Evolutionary conservation across 2,113 vertebrate species (phyloP).

Genomic region (Rafetus swinhoei): DNA sequence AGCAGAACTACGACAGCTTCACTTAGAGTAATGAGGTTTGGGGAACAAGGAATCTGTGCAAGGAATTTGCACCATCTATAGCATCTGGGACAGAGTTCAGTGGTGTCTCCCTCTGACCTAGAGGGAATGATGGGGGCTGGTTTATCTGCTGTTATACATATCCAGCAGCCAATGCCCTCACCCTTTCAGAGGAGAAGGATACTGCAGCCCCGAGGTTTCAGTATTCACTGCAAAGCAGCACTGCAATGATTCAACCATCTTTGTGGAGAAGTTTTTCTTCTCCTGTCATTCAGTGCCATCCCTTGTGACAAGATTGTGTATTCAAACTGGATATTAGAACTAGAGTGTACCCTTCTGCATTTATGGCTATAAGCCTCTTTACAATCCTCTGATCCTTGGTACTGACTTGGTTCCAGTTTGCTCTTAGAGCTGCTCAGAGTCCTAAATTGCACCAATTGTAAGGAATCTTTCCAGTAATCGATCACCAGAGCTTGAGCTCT

Average conservation of each 20-base stretch:
- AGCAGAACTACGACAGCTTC: not conserved
- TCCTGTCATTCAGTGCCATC: not conserved
- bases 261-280: not conserved
- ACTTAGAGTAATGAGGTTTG: not conserved
- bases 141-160: not conserved
- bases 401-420: not conserved
- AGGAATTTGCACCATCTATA: not conserved
- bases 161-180: not conserved
- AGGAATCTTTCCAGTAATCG: not conserved
- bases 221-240: not conserved
- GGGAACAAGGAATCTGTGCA: not conserved
- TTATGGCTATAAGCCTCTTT: not conserved
- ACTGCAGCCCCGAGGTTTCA: not conserved
- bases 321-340: not conserved
- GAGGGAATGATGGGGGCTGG: not conserved
- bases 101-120: not conserved
- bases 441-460: not conserved
- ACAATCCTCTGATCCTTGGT: not conserved
- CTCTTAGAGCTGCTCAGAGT: not conserved
- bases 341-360: not conserved
- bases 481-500: not conserved
- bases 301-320: not conserved
- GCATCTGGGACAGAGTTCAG: not conserved
- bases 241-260: not conserved
- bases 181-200: not conserved